A percentile compares a stretch with the other conserved stretches of the same genome.
Conservation (phyloP, 1,140 invertebrate species). For the Monomorium pharaonis region DNA sequence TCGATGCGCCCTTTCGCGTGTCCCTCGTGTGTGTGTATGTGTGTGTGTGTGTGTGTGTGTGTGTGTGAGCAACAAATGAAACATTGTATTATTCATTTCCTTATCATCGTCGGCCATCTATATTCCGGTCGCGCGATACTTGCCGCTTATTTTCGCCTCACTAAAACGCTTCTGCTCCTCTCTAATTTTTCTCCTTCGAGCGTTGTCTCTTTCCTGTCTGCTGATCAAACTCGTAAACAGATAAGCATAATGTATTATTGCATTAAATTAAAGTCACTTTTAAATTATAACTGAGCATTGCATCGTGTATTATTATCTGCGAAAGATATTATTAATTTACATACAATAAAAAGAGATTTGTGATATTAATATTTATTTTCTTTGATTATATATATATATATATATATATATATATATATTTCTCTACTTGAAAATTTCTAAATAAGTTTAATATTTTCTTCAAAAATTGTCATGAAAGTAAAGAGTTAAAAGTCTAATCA, state of each 20-base stretch:
- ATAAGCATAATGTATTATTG: background rate
- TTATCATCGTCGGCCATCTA: slow-evolving; percentile 51
- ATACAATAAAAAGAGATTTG: background rate
- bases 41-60: too few relatives aligned
- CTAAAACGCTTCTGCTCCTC: background rate
- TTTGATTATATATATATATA: background rate
- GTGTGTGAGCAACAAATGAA: slow-evolving; percentile 44
- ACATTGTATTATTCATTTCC: slow-evolving; percentile 27
- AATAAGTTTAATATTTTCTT: too few relatives aligned
- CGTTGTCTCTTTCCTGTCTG: slow-evolving; percentile 8
- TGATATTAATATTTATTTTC: slow-evolving; percentile 19
- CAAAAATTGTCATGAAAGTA: too few relatives aligned
- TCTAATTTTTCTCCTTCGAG: background rate
- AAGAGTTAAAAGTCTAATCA: too few relatives aligned
- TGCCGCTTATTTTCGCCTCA: slow-evolving; percentile 10
- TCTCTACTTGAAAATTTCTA: too few relatives aligned
- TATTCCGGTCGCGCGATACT: slow-evolving; percentile 9
- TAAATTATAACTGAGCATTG: slow-evolving; percentile 8
- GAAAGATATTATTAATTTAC: slow-evolving; percentile 10
- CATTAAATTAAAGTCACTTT: background rate
- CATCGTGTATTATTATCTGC: background rate
- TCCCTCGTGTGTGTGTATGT: background rate
- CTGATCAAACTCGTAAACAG: background rate
- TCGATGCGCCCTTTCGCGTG: background rate
- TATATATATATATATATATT: too few relatives aligned